phyloP scores from a whole-genome alignment of 2,888 invertebrate species.

The Melipona beecheii region DNA sequence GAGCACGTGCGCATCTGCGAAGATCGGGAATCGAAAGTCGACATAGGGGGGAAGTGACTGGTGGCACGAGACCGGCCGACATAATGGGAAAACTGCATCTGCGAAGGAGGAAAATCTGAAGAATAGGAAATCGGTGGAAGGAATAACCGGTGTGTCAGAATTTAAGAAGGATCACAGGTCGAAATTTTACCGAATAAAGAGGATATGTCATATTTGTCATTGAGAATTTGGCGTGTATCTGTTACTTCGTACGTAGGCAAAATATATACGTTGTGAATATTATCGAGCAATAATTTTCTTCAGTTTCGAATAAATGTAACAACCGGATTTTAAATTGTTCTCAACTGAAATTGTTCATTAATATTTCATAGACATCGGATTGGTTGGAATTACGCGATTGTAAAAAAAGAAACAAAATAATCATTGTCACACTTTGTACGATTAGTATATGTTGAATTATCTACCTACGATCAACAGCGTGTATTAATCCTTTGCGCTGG shows the following conservation, averaged over 20 bases:
- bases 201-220: not conserved
- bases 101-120: slow-evolving; percentile 42
- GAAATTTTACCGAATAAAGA: not conserved
- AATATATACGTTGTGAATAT: not conserved
- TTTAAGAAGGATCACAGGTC: slow-evolving; percentile 32
- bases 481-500: no score
- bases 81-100: slow-evolving; percentile 56
- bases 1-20: slow-evolving; percentile 72
- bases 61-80: slow-evolving; percentile 51
- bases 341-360: no score
- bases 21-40: slow-evolving; percentile 66
- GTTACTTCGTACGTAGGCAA: not conserved
- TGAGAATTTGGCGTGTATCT: slow-evolving; percentile 4
- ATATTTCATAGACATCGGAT: no score
- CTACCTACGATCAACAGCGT: no score
- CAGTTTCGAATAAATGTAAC: not conserved
- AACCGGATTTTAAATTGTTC: no score
- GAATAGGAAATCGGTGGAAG: slow-evolving; percentile 2
- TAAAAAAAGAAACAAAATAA: no score
- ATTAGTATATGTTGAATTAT: no score
- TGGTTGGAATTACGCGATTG: no score
- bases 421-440: no score
- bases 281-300: not conserved
- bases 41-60: slow-evolving; percentile 37
- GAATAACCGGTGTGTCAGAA: slow-evolving; percentile 1